Conservation (phyloP, 2,888 invertebrate genomes). For the Lithosia quadra region DNA sequence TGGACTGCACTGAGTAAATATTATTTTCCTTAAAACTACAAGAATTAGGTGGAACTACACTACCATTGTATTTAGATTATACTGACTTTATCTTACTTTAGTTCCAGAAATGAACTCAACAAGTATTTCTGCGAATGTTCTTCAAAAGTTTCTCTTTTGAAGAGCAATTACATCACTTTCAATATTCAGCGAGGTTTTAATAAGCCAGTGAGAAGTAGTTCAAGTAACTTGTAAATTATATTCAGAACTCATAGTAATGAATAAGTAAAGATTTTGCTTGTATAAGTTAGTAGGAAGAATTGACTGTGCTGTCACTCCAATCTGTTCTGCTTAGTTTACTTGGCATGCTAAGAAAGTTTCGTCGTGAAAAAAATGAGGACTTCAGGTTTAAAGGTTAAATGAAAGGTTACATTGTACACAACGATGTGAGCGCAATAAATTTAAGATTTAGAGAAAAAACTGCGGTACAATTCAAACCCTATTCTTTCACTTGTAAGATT, state of each 20-base stretch:
- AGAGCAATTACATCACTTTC: neutral
- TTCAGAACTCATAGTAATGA: neutral
- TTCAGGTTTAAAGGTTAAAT: no score
- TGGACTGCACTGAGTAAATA: neutral
- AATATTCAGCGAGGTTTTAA: conserved; percentile 3
- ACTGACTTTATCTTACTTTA: neutral
- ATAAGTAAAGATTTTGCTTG: no score
- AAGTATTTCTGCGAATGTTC: neutral
- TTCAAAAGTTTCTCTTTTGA: conserved; percentile 2
- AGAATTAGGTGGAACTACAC: neutral
- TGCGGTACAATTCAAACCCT: conserved; percentile 48
- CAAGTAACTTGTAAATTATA: neutral
- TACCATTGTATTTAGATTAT: neutral
- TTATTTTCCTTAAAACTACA: neutral
- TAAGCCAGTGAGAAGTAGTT: neutral
- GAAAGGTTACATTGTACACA: no score
- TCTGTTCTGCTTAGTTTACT: no score
- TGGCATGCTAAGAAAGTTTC: conserved; percentile 16
- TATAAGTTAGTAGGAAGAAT: no score
- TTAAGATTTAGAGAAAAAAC: no score
- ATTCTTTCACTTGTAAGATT: conserved; percentile 32
- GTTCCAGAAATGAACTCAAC: neutral
- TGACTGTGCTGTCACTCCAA: no score
- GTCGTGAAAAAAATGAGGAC: no score
- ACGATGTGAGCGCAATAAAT: no score